phyloP scores from a whole-genome alignment of 2,113 vertebrate species.

The Sander vitreus region DNA sequence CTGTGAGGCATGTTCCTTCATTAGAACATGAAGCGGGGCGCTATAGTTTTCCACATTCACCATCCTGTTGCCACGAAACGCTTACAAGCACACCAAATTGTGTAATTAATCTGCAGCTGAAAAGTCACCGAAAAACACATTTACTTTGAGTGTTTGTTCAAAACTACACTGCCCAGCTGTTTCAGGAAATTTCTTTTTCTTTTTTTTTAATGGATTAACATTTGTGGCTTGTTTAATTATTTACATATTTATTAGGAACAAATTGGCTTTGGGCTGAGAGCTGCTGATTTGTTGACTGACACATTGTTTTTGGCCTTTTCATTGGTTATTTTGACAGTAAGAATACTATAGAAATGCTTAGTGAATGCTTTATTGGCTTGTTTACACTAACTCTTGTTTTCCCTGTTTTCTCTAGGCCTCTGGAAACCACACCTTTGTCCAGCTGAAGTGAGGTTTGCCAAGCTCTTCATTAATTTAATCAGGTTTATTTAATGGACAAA shows the following conservation, averaged over 20 bases:
- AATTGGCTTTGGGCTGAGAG: not conserved
- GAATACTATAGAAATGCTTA: not conserved
- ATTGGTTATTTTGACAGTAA: too few species aligned
- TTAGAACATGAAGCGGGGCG: not conserved
- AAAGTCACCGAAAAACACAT: not conserved
- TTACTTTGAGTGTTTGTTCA: not conserved
- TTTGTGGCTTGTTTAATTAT: not conserved
- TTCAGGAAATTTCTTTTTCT: too few species aligned
- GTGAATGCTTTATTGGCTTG: not conserved
- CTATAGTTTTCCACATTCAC: not conserved
- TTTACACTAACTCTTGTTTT: constrained; percentile 13
- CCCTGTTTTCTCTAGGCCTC: constrained; percentile 64
- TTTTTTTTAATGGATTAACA: too few species aligned
- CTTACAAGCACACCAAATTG: not conserved
- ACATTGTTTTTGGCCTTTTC: too few species aligned
- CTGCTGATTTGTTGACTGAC: too few species aligned
- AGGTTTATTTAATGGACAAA: constrained; percentile 83
- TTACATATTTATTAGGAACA: not conserved
- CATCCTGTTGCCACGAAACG: not conserved
- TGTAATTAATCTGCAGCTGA: not conserved
- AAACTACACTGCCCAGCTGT: not conserved
- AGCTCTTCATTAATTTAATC: constrained; percentile 81
- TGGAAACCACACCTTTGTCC: constrained; percentile 80
- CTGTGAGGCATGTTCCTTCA: not conserved
- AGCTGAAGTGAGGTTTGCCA: constrained; percentile 81